Percentiles rank a stretch among this genome's conserved stretches.
These are phyloP conservation scores for Parthenolecanium corni DNA, from an alignment of 2,888 invertebrate genomes.

Conservation along the genomic window DNA sequence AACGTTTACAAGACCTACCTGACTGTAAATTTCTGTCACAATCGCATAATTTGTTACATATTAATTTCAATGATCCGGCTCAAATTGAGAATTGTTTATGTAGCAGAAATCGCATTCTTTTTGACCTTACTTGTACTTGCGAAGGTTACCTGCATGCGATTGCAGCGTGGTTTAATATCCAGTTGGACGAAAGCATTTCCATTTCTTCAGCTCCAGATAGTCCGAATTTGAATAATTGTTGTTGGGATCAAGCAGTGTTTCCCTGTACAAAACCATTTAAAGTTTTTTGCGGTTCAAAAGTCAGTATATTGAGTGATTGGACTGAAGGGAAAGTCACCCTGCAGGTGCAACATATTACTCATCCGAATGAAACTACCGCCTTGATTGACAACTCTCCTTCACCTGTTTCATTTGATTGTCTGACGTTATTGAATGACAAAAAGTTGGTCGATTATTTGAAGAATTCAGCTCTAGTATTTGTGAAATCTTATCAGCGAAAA, in stretches of 20 bases:
- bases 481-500: constrained; percentile 35
- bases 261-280: constrained; percentile 43
- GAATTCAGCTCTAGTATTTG: constrained; percentile 36
- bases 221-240: constrained; percentile 36
- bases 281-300: constrained; percentile 37
- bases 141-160: constrained; percentile 52
- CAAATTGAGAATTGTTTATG: constrained; percentile 42
- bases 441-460: constrained; percentile 41
- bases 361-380: constrained; percentile 34
- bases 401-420: constrained; percentile 37
- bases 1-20: constrained; percentile 47
- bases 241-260: constrained; percentile 71
- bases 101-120: constrained; percentile 34
- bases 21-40: constrained; percentile 50
- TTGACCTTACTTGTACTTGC: constrained; percentile 40
- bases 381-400: constrained; percentile 37
- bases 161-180: constrained; percentile 61
- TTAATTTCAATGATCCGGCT: constrained; percentile 51
- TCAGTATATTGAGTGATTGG: constrained; percentile 40
- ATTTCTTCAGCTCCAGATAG: constrained; percentile 41
- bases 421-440: constrained; percentile 45
- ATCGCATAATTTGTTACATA: constrained; percentile 44
- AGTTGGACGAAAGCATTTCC: constrained; percentile 49
- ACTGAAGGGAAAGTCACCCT: constrained; percentile 40
- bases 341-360: constrained; percentile 26